phyloP scores from a whole-genome alignment of 2,113 vertebrate genomes.

The Chlorodrepanis virens region DNA sequence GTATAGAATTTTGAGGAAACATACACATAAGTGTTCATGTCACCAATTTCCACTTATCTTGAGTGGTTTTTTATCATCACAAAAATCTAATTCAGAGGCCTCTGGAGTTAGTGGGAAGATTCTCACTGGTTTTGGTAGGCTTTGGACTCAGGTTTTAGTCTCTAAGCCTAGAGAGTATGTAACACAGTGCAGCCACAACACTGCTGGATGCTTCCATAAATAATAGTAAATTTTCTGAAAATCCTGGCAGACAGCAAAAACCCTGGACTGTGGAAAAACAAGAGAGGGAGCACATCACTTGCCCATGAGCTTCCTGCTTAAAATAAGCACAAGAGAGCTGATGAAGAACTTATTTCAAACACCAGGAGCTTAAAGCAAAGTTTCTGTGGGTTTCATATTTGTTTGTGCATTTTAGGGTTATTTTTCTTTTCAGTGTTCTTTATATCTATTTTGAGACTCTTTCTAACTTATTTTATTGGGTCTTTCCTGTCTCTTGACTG shows the following conservation, averaged over 20 bases:
- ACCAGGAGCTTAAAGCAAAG: background rate
- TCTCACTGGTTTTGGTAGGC: background rate
- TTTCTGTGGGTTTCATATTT: background rate
- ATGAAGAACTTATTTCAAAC: background rate
- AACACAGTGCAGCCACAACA: background rate
- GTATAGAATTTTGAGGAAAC: background rate
- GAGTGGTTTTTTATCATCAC: background rate
- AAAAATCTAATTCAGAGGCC: background rate
- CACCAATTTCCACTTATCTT: background rate
- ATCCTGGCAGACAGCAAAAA: background rate
- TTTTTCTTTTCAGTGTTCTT: constrained; percentile 12
- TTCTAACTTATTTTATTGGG: background rate
- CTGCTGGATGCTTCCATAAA: background rate
- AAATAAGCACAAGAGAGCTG: constrained; percentile 17
- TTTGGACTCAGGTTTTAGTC: background rate
- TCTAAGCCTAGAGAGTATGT: background rate
- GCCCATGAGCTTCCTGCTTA: background rate
- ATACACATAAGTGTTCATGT: background rate
- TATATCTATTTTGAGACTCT: background rate
- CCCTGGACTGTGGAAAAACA: background rate
- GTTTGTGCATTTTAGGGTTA: background rate
- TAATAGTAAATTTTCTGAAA: background rate
- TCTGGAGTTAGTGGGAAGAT: background rate
- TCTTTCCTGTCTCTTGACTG: background rate
- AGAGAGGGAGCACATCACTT: background rate